A percentile compares a stretch with the other conserved stretches of the same genome.
phyloP scores from a whole-genome alignment of 1,140 invertebrate species.

The Teleogryllus occipitalis region DNA sequence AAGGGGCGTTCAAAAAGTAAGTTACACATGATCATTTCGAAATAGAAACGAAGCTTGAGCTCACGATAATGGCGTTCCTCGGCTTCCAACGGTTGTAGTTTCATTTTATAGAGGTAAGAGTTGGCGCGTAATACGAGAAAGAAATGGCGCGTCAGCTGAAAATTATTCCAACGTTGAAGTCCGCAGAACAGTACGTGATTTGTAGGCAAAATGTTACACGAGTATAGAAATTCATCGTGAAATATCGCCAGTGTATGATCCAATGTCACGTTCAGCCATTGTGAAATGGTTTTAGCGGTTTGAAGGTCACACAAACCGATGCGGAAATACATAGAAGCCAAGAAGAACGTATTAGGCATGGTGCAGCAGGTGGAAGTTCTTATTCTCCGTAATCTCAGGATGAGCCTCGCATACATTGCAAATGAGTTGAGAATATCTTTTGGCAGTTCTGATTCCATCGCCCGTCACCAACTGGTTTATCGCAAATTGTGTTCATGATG shows the following conservation, averaged over 20 bases:
- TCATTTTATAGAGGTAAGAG: neutral
- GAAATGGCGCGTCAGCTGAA: neutral
- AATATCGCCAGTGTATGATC: neutral
- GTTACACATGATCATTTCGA: neutral
- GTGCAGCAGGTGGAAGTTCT: neutral
- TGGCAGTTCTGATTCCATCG: conserved; percentile 12
- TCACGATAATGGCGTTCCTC: neutral
- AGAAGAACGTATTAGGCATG: neutral
- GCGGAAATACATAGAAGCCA: neutral
- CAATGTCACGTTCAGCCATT: conserved; percentile 3
- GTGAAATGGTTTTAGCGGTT: neutral
- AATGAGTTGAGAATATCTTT: neutral
- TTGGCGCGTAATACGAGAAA: neutral
- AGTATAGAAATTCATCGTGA: neutral
- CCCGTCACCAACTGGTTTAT: neutral
- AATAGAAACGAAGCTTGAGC: neutral
- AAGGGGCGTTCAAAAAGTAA: conserved; percentile 9
- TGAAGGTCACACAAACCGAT: neutral
- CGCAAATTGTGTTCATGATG: conserved; percentile 13
- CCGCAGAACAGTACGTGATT: neutral
- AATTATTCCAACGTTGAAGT: neutral
- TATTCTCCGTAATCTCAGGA: conserved; percentile 9
- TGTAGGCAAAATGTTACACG: neutral
- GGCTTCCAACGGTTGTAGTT: neutral
- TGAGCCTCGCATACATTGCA: neutral